phyloP scores from a whole-genome alignment of 1,140 invertebrate species.

The Drosophila mayri region DNA sequence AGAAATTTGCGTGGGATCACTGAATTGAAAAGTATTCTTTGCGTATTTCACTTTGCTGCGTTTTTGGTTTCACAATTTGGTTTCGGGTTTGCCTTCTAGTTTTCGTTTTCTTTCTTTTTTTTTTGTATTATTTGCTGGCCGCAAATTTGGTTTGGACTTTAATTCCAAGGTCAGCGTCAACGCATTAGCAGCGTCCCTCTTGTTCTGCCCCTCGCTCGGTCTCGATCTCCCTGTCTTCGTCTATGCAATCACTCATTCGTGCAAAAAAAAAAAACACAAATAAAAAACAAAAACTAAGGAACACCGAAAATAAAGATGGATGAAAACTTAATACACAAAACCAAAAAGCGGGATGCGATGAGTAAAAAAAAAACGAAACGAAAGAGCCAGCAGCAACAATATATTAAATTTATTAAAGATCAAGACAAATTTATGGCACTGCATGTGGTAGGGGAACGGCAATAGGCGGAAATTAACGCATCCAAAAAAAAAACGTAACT shows the following conservation, averaged over 20 bases:
- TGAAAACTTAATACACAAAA: slow-evolving; percentile 10
- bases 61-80: slow-evolving; percentile 58
- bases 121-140: slow-evolving; percentile 22
- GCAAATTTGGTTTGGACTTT: slow-evolving; percentile 61
- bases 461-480: slow-evolving; percentile 53
- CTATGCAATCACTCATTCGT: slow-evolving; percentile 68
- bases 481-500: slow-evolving; percentile 12
- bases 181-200: slow-evolving; percentile 58
- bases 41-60: slow-evolving; percentile 43
- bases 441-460: slow-evolving; percentile 1
- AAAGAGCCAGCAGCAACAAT: background rate
- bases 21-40: slow-evolving; percentile 17
- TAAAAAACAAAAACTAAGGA: background rate
- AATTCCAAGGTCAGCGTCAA: slow-evolving; percentile 61
- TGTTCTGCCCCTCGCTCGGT: background rate
- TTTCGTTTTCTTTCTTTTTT: slow-evolving; percentile 5
- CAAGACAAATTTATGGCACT: slow-evolving; percentile 20
- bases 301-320: slow-evolving; percentile 14
- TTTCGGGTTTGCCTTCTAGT: slow-evolving; percentile 38
- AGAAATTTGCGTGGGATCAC: slow-evolving; percentile 2
- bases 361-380: slow-evolving; percentile 11
- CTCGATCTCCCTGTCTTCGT: background rate
- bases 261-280: slow-evolving; percentile 16
- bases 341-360: background rate
- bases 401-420: slow-evolving; percentile 45